These are phyloP conservation scores for Tachysurus fulvidraco DNA, from an alignment of 2,113 vertebrate genomes.

Conservation along the genomic window DNA sequence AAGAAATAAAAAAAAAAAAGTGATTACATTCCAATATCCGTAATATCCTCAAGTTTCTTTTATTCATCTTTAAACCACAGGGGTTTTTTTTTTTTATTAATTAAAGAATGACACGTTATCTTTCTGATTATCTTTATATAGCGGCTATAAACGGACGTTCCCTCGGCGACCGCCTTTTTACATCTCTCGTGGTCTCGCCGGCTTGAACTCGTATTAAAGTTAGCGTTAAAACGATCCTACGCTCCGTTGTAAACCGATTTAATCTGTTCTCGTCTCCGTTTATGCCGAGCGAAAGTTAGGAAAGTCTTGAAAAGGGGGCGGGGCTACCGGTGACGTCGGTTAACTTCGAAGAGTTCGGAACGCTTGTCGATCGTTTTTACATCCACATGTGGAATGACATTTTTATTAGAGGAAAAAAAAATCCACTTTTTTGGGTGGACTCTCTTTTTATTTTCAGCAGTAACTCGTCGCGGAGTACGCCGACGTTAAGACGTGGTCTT, in stretches of 20 bases:
- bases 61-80: neutral
- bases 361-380: neutral
- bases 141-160: neutral
- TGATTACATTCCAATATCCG: neutral
- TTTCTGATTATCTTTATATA: neutral
- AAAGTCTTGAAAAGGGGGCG: too few relatives aligned
- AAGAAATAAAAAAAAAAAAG: neutral
- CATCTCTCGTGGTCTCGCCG: neutral
- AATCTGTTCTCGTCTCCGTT: too few relatives aligned
- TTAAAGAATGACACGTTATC: neutral
- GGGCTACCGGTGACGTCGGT: neutral
- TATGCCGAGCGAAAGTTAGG: too few relatives aligned
- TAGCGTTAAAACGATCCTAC: neutral
- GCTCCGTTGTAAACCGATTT: neutral
- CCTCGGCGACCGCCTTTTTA: neutral
- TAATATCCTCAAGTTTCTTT: neutral
- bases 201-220: neutral
- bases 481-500: neutral
- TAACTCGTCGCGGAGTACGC: neutral
- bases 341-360: neutral
- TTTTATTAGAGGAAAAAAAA: neutral
- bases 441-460: neutral
- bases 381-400: too few relatives aligned
- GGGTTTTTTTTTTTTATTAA: neutral
- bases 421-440: neutral